Conservation (phyloP, 1,140 invertebrate species). For the Latrodectus geometricus region DNA sequence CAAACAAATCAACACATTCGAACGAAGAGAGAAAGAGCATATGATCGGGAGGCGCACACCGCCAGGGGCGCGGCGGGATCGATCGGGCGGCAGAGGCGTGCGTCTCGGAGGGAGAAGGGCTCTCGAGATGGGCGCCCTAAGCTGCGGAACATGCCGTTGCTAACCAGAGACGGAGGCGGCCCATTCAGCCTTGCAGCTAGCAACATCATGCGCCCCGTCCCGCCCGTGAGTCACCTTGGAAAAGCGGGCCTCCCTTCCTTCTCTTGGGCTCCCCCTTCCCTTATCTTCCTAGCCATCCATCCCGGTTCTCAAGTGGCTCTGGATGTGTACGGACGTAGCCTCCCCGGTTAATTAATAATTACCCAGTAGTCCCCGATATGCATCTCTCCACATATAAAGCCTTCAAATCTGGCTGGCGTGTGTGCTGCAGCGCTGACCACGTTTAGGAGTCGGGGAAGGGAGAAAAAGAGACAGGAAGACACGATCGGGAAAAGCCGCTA, state of each 20-base stretch:
- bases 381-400: conserved; percentile 13
- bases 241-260: background rate
- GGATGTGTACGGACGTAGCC: conserved; percentile 30
- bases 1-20: conserved; percentile 32
- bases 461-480: background rate
- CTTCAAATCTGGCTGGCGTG: background rate
- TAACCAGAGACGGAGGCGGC: conserved; percentile 44
- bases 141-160: conserved; percentile 60
- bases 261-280: conserved; percentile 8
- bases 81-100: background rate
- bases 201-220: conserved; percentile 51
- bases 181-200: conserved; percentile 57
- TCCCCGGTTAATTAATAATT: conserved; percentile 60
- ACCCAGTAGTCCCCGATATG: conserved; percentile 17
- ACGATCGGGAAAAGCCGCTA: conserved; percentile 5
- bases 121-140: conserved; percentile 48
- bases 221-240: conserved; percentile 54
- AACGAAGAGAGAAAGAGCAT: background rate
- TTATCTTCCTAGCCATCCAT: conserved; percentile 20
- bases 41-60: background rate
- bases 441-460: background rate
- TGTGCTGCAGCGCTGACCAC: conserved; percentile 8
- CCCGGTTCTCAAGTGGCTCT: conserved; percentile 25
- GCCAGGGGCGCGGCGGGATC: conserved; percentile 7
- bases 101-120: conserved; percentile 33